A percentile compares a stretch with the other conserved stretches of the same genome.
phyloP scores from a whole-genome alignment of 2,797 vertebrate genomes.

The Argya squamiceps region DNA sequence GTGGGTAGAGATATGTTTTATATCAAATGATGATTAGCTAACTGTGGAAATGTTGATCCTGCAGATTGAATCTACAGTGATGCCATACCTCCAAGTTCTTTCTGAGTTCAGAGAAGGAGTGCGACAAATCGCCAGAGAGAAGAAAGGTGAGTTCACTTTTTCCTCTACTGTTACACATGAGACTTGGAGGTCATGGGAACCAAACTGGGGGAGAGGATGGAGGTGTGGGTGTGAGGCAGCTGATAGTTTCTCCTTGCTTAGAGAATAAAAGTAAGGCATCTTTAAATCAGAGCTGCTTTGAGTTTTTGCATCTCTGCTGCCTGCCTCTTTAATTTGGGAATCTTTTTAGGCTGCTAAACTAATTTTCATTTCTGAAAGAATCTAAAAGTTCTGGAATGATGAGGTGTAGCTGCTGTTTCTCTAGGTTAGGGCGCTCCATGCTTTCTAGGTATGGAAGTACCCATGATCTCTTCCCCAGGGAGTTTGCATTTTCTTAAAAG shows the following conservation, averaged over 20 bases:
- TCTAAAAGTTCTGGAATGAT: neutral
- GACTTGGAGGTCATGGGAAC: neutral
- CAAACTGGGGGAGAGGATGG: neutral
- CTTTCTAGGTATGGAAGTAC: neutral
- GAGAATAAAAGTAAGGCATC: neutral
- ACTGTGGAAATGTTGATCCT: constrained; percentile 8
- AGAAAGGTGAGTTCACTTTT: constrained; percentile 82
- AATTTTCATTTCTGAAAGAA: neutral
- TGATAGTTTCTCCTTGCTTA: neutral
- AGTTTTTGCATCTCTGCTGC: neutral
- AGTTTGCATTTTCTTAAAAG: neutral
- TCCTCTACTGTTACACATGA: neutral
- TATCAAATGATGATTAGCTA: neutral
- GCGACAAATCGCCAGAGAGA: constrained; percentile 88
- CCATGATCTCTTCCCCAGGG: neutral
- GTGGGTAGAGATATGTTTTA: neutral
- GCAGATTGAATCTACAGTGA: constrained; percentile 90
- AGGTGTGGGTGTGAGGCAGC: neutral
- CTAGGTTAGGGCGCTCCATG: neutral
- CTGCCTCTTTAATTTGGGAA: neutral
- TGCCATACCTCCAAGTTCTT: constrained; percentile 91
- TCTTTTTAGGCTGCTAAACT: neutral
- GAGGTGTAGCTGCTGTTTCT: neutral
- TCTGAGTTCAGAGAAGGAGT: constrained; percentile 92
- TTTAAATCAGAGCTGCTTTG: neutral